phyloP scores from a whole-genome alignment of 1,140 invertebrate genomes.

The Microplitis demolitor region DNA sequence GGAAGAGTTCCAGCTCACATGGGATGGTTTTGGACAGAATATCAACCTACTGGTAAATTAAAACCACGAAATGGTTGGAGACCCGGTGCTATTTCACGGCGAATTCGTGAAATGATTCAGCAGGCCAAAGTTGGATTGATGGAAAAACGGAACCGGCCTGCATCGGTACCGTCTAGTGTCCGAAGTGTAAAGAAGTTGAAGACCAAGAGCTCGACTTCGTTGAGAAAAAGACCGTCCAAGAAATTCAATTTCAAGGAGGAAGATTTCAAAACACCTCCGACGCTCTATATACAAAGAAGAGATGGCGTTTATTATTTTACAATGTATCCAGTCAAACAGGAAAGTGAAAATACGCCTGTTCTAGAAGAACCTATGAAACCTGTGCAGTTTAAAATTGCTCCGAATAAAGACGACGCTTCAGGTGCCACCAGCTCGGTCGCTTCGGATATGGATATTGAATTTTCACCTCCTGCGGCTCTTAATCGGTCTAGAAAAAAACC shows the following conservation, averaged over 20 bases:
- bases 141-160: conserved; percentile 14
- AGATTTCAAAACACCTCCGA: conserved; percentile 44
- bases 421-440: conserved; percentile 47
- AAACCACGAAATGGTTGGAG: conserved; percentile 51
- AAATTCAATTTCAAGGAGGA: conserved; percentile 32
- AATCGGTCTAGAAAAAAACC: conserved; percentile 49
- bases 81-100: conserved; percentile 49
- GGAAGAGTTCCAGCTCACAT: conserved; percentile 44
- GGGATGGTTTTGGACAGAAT: conserved; percentile 50
- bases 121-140: conserved; percentile 41
- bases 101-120: conserved; percentile 44
- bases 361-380: conserved; percentile 51
- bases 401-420: conserved; percentile 45
- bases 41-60: conserved; percentile 33
- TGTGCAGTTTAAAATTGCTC: conserved; percentile 53
- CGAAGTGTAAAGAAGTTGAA: conserved; percentile 30
- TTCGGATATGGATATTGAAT: conserved; percentile 60
- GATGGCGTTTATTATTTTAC: conserved; percentile 55
- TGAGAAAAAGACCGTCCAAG: conserved; percentile 26
- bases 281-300: conserved; percentile 49
- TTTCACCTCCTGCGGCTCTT: conserved; percentile 52
- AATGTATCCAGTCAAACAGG: conserved; percentile 52
- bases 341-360: conserved; percentile 29
- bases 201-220: conserved; percentile 30
- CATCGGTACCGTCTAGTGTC: conserved; percentile 26